phyloP scores from a whole-genome alignment of 2,113 vertebrate species.

The Epinephelus moara region DNA sequence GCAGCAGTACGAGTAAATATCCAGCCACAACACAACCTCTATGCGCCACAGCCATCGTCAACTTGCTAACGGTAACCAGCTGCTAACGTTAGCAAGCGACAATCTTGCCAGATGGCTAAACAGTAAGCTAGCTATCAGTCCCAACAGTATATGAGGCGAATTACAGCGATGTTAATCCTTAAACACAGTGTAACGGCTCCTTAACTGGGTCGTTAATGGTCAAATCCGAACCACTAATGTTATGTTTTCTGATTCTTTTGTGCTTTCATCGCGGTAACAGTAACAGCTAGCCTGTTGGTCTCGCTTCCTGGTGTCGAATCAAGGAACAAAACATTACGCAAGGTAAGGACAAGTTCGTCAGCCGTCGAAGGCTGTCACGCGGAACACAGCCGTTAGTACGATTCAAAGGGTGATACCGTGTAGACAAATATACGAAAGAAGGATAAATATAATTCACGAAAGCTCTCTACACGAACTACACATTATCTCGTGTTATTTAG shows the following conservation, averaged over 20 bases:
- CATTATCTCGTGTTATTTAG: rapidly evolving
- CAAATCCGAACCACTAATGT: not conserved
- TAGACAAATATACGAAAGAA: rapidly evolving
- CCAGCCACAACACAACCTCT: conserved; percentile 29
- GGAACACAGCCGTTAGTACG: rapidly evolving
- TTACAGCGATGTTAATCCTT: not conserved
- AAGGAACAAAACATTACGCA: conserved; percentile 3
- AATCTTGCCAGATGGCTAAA: conserved; percentile 42
- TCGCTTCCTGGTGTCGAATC: conserved; percentile 66
- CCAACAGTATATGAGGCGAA: not conserved
- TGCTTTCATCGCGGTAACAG: conserved; percentile 50
- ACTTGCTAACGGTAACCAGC: conserved; percentile 48
- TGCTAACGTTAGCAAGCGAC: conserved; percentile 47
- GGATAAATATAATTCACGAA: rapidly evolving
- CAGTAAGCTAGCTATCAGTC: not conserved
- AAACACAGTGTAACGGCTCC: rapidly evolving
- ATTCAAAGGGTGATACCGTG: rapidly evolving
- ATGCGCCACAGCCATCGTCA: conserved; percentile 57
- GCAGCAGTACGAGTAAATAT: conserved; percentile 51
- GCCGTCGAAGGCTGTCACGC: rapidly evolving
- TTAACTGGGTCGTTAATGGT: not conserved
- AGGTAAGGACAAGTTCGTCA: not conserved
- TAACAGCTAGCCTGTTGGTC: conserved; percentile 37
- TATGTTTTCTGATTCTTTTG: conserved; percentile 4
- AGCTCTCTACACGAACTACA: rapidly evolving